Evolutionary conservation across 2,888 invertebrate genomes (phyloP), one percentile per base, ranked within the genome.

Genomic region (Synergus japonicus): DNA sequence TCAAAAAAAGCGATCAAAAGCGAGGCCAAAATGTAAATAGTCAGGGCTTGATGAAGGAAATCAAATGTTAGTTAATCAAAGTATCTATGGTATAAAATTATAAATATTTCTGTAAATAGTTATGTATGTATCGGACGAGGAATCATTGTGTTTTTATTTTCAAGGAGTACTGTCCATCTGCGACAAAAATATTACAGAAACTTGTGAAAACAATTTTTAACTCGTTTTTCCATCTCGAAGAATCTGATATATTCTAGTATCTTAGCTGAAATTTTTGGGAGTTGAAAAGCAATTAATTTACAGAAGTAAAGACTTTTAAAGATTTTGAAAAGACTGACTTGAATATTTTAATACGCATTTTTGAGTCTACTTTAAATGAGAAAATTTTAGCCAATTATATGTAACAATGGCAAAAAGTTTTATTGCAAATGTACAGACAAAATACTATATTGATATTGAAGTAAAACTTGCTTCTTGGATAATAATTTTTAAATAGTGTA

Each of bases 21-120:
- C 69, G 9, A 69, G 44, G 29, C 22, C 69, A 49, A 73, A 69
- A 37, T 54, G 67, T 73, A 73, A 29, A 67, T 67, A 67, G 67
- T 67, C 10, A 69, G 73, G 37, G 73, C 73, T 73, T 73, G 54
- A 54, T 3, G 54, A 67, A 10, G 67, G n/a, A 73, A 73, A 73
- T 73, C 49, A 73, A 73, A 73, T 73, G 37, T 73, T 73, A 73
- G 73, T 73, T 73, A 73, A 73, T 73, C 37, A 54, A 73, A 73
- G 49, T 37, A 73, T 54, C 73, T 54, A 37, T 29, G 37, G 15
- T 73, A 73, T 73, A 69, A 49, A 69, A 46, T 4, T 69, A 69
- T 49, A 73, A 73, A 73, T 73, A 73, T 54, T 49, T 49, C 15
- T 73, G 73, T 73, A 73, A 54, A 73, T 73, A 73, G 54, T 73